Evolutionary conservation across 2,113 vertebrate genomes (phyloP), one percentile per base, ranked within the genome.

Genomic region (Anarrhichthys ocellatus): DNA sequence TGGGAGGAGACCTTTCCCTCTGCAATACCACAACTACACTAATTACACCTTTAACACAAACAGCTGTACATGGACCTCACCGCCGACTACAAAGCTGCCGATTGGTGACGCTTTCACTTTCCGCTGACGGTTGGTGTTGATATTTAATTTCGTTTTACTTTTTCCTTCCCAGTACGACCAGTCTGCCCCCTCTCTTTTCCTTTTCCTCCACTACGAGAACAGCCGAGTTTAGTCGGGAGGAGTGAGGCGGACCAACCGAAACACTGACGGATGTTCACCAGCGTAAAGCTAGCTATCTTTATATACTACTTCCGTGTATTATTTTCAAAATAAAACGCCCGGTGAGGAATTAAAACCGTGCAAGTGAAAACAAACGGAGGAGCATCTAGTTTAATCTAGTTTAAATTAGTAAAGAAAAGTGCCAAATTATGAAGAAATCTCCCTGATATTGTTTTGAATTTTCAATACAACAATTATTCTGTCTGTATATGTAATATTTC

Each of bases 1-100:
- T 87, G 92, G 92, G 88, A 93, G 92, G 92, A 90, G 89, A 93
- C 88, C 84, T 89, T 81, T 86, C 68, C 80, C 80, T 83, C 48
- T 61, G 82, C 77, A 85, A 76, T 88, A 84, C 88, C 86, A 88
- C 85, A 80, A 81, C 84, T 75, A 52, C 74, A 67, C 73, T 34
- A 59, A 27, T 89, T 90, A 3, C 48, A 20, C 17, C 5, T 18
- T 50, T 8, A 52, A 22, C 5, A 46, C 13, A 46, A 17, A 78
- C n/a, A 73, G 82, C 77, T 71, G 66, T 52, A 32, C 66, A 1
- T 14, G 59, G 50, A 82, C 36, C 67, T 58, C 52, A 13, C 56
- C 11, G 64, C 24, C 63, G 70, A 85, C 81, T 84, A 86, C 69
- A 24, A 18, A 46, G 56, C 79, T 11, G 69, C 44, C 59, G 34